Evolutionary conservation across 1,140 invertebrate species (phyloP).

Genomic region (Monomorium pharaonis): DNA sequence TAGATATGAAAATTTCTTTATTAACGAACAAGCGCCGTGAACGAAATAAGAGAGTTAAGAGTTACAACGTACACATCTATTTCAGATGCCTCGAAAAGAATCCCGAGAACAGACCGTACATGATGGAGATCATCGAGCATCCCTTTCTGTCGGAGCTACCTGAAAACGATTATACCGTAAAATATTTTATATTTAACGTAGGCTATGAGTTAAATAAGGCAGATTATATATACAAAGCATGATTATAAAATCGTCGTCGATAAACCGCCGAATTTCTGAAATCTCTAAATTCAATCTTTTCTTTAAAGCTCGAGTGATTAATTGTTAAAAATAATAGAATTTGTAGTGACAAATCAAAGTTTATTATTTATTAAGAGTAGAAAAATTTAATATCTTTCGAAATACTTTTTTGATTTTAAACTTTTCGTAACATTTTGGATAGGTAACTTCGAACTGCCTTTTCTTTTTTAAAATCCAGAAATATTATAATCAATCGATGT

Average conservation of each 20-base stretch:
- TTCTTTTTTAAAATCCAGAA: neutral
- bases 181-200: conserved; percentile 53
- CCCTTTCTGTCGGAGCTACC: conserved; percentile 92
- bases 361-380: neutral
- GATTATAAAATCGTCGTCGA: neutral
- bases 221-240: neutral
- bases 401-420: neutral
- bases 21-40: neutral
- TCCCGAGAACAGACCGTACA: conserved; percentile 94
- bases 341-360: neutral
- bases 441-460: neutral
- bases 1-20: conserved; percentile 24
- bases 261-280: neutral
- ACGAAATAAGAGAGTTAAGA: neutral
- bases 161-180: conserved; percentile 91
- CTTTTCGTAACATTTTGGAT: neutral
- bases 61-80: conserved; percentile 42
- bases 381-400: neutral
- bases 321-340: neutral
- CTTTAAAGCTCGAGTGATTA: neutral
- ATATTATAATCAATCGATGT: neutral
- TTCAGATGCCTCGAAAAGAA: conserved; percentile 95
- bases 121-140: conserved; percentile 94
- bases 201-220: neutral
- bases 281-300: neutral